phyloP scores from a whole-genome alignment of 2,888 invertebrate genomes.

The Epinotia brunnichana region DNA sequence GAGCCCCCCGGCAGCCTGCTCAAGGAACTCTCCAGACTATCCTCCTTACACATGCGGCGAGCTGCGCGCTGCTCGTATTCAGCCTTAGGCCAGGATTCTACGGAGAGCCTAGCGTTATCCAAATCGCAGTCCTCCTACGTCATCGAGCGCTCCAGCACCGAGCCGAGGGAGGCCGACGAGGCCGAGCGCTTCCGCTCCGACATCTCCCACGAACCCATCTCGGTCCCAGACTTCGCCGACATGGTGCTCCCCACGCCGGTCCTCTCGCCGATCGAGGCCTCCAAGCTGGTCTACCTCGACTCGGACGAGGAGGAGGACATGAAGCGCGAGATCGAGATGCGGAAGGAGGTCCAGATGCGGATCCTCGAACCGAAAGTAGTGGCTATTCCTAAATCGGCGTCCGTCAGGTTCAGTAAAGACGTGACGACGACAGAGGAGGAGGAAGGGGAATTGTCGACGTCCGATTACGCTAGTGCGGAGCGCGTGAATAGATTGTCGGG shows the following conservation, averaged over 20 bases:
- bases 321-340: slow-evolving; percentile 55
- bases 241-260: slow-evolving; percentile 86
- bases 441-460: slow-evolving; percentile 85
- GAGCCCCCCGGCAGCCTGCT: slow-evolving; percentile 81
- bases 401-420: slow-evolving; percentile 82
- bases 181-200: slow-evolving; percentile 60
- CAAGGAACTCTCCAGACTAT: slow-evolving; percentile 88
- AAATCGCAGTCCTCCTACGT: slow-evolving; percentile 85
- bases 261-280: slow-evolving; percentile 87
- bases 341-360: slow-evolving; percentile 78
- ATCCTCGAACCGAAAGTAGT: slow-evolving; percentile 70
- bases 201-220: slow-evolving; percentile 87
- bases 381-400: slow-evolving; percentile 84
- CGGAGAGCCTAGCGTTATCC: slow-evolving; percentile 84
- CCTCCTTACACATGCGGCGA: slow-evolving; percentile 87
- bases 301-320: slow-evolving; percentile 85
- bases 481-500: slow-evolving; percentile 84
- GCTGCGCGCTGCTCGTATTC: slow-evolving; percentile 89
- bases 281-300: slow-evolving; percentile 87
- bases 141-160: slow-evolving; percentile 72
- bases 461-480: slow-evolving; percentile 90
- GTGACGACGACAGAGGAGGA: slow-evolving; percentile 82
- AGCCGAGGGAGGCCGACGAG: slow-evolving; percentile 63
- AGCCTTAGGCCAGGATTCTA: slow-evolving; percentile 87
- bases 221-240: slow-evolving; percentile 89